Evolutionary conservation across 2,888 invertebrate genomes (phyloP), one percentile per base, ranked within the genome.

Genomic region (Synergus laeviventris): DNA sequence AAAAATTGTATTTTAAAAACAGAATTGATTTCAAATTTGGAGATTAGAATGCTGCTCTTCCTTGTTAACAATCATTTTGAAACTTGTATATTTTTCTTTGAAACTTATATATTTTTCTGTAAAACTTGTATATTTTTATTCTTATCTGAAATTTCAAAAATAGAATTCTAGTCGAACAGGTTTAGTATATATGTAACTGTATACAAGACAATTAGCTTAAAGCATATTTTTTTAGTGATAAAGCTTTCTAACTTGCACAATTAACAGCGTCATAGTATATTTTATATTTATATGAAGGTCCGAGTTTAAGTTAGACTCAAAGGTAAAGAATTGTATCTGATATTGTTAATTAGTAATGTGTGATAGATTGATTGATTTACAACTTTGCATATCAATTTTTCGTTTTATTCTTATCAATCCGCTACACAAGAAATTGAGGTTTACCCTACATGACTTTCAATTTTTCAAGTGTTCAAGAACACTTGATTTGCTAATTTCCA

Each of bases 201-300:
- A 24, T 12, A 24, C 24, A 24, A 14, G 45, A 49, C 45, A 11
- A 42, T 18, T n/a, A 16, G 45, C 18, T 14, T 3, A 42, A 66
- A 54, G 54, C 16, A 18, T 14, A 12, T 70, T 39, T 38, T 70
- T 70, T 24, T n/a, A 70, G n/a, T 70, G 70, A 70, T 54, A 70
- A 70, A 11, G 12, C n/a, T n/a, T 49, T 11, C 31, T 24, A 70
- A 49, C 11, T 49, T 70, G n/a, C 14, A 66, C 42, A 42, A 16
- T 45, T 21, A 16, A 45, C 2, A 21, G 21, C 39, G 18, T 42
- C 16, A 45, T 45, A 14, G 9, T 2, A 9, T 66, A 24, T 16
- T 45, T 24, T 66, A 39, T 45, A 18, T 66, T 66, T 66, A 45
- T 66, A 70, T 54, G 45, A 49, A 49, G 70, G 70, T 70, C 31